Percentiles rank a stretch among this genome's conserved stretches.
These are phyloP conservation scores for Paraplagusia blochii DNA, from an alignment of 2,113 vertebrate species.

Conservation along the genomic window DNA sequence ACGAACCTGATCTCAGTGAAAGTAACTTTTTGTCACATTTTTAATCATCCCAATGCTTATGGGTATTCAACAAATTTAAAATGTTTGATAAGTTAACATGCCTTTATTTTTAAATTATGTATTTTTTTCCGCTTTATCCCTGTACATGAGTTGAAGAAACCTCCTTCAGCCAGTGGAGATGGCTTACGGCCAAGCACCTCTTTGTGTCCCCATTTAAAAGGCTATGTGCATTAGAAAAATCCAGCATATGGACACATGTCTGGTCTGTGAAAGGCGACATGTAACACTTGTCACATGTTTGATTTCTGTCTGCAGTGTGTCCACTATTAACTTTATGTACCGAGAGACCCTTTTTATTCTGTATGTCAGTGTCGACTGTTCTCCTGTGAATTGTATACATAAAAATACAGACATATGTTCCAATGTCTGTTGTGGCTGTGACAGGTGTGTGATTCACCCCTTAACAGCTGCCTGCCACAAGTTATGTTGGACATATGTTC, in stretches of 20 bases:
- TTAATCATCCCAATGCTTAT: too few relatives aligned
- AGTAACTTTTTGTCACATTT: too few relatives aligned
- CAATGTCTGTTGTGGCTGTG: constrained; percentile 52
- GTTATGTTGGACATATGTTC: constrained; percentile 26
- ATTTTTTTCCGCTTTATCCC: too few relatives aligned
- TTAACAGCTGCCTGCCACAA: constrained; percentile 15
- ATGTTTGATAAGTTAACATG: too few relatives aligned
- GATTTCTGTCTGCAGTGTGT: constrained; percentile 1
- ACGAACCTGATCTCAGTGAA: too few relatives aligned
- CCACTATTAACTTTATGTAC: background rate
- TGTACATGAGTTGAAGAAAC: too few relatives aligned
- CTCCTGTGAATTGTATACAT: constrained; percentile 16
- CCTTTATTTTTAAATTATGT: too few relatives aligned
- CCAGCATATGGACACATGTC: constrained; percentile 16
- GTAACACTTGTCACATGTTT: constrained; percentile 3
- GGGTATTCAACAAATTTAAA: too few relatives aligned
- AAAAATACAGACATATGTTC: constrained; percentile 50
- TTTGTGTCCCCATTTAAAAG: constrained; percentile 24
- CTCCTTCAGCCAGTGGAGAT: too few relatives aligned
- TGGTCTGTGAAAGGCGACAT: constrained; percentile 10
- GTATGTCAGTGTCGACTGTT: constrained; percentile 45
- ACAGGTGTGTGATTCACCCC: constrained; percentile 55
- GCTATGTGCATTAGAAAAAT: background rate
- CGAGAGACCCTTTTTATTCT: background rate
- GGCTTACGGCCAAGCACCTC: constrained; percentile 22